Conservation (phyloP, 2,888 invertebrate genomes). For the Philaethria dido region DNA sequence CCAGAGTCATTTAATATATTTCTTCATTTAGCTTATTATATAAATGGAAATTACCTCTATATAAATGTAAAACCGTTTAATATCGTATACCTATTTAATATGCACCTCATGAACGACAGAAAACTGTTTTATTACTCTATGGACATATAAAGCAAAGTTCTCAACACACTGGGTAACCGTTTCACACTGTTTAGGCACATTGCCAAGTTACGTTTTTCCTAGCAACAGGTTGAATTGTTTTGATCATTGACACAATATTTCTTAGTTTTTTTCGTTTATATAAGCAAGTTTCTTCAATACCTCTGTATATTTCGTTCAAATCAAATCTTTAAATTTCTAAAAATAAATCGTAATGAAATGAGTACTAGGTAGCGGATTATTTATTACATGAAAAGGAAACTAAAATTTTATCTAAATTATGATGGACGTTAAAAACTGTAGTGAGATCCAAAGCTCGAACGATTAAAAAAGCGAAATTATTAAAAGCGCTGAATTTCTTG, state of each 20-base stretch:
- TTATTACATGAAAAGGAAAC: not conserved
- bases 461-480: slow-evolving; percentile 21
- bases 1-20: not conserved
- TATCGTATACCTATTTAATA: not conserved
- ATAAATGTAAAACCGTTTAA: not conserved
- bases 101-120: not conserved
- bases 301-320: not conserved
- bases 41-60: not conserved
- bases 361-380: not conserved
- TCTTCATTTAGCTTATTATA: too few species aligned
- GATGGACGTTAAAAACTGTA: slow-evolving; percentile 1
- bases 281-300: not conserved
- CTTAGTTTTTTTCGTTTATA: not conserved
- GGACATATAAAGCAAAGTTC: slow-evolving; percentile 3
- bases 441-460: not conserved
- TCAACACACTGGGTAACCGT: slow-evolving; percentile 7
- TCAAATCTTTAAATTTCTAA: not conserved
- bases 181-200: slow-evolving; percentile 34
- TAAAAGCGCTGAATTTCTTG: slow-evolving; percentile 31
- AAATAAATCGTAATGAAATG: not conserved
- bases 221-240: slow-evolving; percentile 40
- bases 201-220: slow-evolving; percentile 35
- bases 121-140: slow-evolving; percentile 1
- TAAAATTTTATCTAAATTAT: not conserved
- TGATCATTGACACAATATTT: slow-evolving; percentile 23